These are phyloP conservation scores for Leptinotarsa juncta DNA, from an alignment of 2,888 invertebrate species.

Conservation along the genomic window DNA sequence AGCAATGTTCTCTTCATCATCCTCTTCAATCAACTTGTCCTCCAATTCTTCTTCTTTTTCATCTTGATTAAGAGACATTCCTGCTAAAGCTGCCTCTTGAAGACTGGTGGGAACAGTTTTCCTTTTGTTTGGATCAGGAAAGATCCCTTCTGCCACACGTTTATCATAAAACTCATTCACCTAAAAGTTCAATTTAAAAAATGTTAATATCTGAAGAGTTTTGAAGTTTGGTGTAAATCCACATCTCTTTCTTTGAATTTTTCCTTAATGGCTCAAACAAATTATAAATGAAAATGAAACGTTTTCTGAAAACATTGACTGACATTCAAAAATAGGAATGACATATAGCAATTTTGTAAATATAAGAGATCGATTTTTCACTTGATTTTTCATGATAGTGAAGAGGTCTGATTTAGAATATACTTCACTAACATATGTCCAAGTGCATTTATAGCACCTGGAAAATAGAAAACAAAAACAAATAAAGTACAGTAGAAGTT, in stretches of 20 bases:
- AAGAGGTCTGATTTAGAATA: background rate
- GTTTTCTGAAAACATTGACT: no score
- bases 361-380: background rate
- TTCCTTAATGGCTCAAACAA: no score
- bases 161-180: conserved; percentile 95
- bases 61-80: conserved; percentile 61
- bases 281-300: no score
- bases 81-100: conserved; percentile 62
- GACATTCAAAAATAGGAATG: no score
- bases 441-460: no score
- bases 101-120: conserved; percentile 57
- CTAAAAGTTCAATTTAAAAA: conserved; percentile 21
- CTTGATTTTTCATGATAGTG: background rate
- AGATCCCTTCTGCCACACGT: conserved; percentile 70
- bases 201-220: no score
- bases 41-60: conserved; percentile 73
- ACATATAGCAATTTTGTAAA: background rate
- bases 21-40: conserved; percentile 76
- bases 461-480: no score
- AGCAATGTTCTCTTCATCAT: conserved; percentile 77
- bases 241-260: no score
- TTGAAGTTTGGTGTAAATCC: no score
- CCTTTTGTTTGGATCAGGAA: conserved; percentile 67
- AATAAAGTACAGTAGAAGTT: no score
- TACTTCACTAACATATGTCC: no score